Conservation (phyloP, 2,888 invertebrate genomes). For the Apotomis betuletana region DNA sequence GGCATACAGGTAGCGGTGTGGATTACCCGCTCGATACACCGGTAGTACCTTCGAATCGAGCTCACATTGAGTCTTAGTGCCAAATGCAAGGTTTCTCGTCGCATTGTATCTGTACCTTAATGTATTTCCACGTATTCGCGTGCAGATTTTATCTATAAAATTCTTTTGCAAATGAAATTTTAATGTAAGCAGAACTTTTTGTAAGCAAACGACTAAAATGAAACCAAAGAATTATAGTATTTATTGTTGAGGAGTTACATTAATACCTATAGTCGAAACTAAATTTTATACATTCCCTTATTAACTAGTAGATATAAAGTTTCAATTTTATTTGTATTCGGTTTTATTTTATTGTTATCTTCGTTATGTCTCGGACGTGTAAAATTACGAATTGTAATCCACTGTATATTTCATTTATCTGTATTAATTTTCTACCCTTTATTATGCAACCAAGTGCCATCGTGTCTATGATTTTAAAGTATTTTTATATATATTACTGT, state of each 20-base stretch:
- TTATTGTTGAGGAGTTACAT: slow-evolving; percentile 77
- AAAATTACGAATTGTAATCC: slow-evolving; percentile 50
- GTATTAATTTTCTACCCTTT: slow-evolving; percentile 58
- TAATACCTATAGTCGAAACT: slow-evolving; percentile 69
- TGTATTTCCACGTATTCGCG: slow-evolving; percentile 30
- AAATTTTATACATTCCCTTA: slow-evolving; percentile 77
- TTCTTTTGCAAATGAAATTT: slow-evolving; percentile 53
- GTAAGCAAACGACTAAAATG: slow-evolving; percentile 75
- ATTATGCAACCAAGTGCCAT: slow-evolving; percentile 82
- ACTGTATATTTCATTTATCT: slow-evolving; percentile 51
- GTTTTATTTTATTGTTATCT: slow-evolving; percentile 46
- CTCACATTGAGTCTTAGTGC: slow-evolving; percentile 56
- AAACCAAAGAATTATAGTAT: slow-evolving; percentile 82
- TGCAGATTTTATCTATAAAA: slow-evolving; percentile 47
- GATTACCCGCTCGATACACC: slow-evolving; percentile 49
- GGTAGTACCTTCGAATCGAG: slow-evolving; percentile 51
- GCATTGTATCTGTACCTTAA: slow-evolving; percentile 41
- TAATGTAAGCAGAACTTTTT: slow-evolving; percentile 58
- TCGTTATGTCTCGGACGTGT: slow-evolving; percentile 58
- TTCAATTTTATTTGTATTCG: slow-evolving; percentile 44
- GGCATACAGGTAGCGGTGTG: slow-evolving; percentile 52
- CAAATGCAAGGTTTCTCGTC: slow-evolving; percentile 47
- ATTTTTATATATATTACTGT: slow-evolving; percentile 75
- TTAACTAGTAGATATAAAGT: slow-evolving; percentile 51
- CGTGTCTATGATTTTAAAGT: slow-evolving; percentile 75